Evolutionary conservation across 2,888 invertebrate species (phyloP), one percentile per base, ranked within the genome.

Genomic region (Doris montereyensis): DNA sequence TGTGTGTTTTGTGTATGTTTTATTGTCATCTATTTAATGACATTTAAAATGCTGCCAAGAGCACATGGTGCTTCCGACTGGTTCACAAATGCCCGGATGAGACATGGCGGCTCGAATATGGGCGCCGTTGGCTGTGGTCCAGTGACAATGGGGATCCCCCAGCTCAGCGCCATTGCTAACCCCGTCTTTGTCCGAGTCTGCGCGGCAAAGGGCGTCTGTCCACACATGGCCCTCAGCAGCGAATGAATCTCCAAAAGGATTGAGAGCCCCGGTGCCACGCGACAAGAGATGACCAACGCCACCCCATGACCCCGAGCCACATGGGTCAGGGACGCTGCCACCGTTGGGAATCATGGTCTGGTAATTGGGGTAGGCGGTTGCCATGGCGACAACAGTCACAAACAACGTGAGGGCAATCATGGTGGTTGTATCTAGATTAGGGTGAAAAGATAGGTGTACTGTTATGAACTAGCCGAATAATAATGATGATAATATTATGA

Each of bases 331-430:
- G 3, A 79, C 79, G 17, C 52, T 76, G 62, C 30, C 8, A n/a
- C 79, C 79, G 32, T 79, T 76, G 5, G 79, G 79, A 30, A 79
- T 79, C 17, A 67, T 57, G n/a, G 24, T 1, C 21, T 71, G n/a
- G 30, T 58, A 71, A 2, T 2, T 1, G 3, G 21, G 52, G 24
- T 30, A 62, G 21, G 70, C 32, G n/a, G 28, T 0, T 13, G 28
- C 73, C 72, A 41, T 0, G 10, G 60, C 5, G 5, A 41, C 52
- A 5, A 41, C 8, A n/a, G n/a, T n/a, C n/a, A n/a, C n/a, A n/a
- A n/a, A n/a, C n/a, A n/a, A n/a, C n/a, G n/a, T n/a, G 8, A 41
- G 17, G 52, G 52, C 52, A 41, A 41, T 5, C 52, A 41, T 41
- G 5, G 5, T 41, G 52, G 52, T 41, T 17, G 52, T n/a, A n/a